Evolutionary conservation across 2,888 invertebrate species (phyloP).

Genomic region (Pomacea canaliculata): DNA sequence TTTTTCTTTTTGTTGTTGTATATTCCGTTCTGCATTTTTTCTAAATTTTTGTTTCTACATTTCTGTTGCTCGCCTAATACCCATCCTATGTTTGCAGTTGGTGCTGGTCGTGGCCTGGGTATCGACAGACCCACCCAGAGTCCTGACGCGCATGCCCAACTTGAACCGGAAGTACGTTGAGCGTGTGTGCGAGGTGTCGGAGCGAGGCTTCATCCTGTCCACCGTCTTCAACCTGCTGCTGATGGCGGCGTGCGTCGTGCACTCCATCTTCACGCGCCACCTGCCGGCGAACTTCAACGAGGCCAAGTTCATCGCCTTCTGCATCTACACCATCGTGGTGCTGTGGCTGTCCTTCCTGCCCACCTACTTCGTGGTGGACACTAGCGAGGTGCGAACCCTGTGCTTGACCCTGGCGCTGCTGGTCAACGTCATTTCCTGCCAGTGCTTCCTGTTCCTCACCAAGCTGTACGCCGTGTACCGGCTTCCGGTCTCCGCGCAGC

Average conservation of each 20-base stretch:
- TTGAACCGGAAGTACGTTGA: conserved; percentile 42
- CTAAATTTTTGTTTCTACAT: too few species aligned
- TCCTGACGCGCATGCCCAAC: conserved; percentile 40
- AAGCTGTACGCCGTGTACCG: conserved; percentile 46
- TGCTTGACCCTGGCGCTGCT: conserved; percentile 44
- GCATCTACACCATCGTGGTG: conserved; percentile 52
- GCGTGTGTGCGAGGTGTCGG: conserved; percentile 42
- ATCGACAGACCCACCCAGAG: conserved; percentile 33
- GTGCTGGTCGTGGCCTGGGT: conserved; percentile 28
- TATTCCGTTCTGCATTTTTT: too few species aligned
- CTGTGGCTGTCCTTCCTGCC: conserved; percentile 58
- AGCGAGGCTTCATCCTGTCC: conserved; percentile 41
- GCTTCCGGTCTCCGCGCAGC: neutral
- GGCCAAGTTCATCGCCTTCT: conserved; percentile 50
- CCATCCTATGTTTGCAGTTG: neutral
- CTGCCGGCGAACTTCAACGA: conserved; percentile 59
- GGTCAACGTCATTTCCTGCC: conserved; percentile 44
- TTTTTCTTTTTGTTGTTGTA: too few species aligned
- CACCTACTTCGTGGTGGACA: conserved; percentile 41
- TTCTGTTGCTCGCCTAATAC: too few species aligned
- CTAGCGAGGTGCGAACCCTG: conserved; percentile 31
- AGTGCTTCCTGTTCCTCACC: conserved; percentile 47
- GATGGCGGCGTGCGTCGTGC: conserved; percentile 47
- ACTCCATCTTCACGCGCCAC: conserved; percentile 49
- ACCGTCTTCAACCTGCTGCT: conserved; percentile 49